Evolutionary conservation across 2,113 vertebrate genomes (phyloP), one percentile per base, ranked within the genome.

Genomic region (Galbula dea): DNA sequence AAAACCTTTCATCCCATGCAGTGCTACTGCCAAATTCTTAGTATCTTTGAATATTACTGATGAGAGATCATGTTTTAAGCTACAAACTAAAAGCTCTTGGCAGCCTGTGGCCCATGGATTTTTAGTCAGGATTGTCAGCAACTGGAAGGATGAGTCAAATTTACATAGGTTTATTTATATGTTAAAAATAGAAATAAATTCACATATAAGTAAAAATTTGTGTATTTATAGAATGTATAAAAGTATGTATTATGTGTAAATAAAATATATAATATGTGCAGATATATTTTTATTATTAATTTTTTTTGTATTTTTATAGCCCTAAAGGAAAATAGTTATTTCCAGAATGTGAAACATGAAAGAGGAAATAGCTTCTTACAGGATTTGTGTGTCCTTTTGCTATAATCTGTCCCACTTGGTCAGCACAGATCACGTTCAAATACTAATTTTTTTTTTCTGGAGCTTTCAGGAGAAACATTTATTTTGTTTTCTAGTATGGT

Each of bases 401-500:
- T 36, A 54, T 29, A 77, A 13, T 5, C 26, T 89, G 24, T 83
- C 62, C 45, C 15, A 27, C 46, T 83, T 73, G 27, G 15, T 54
- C 34, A 75, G 2, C 83, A 48, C 12, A 45, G 36, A 36, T 74
- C 5, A 14, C 62, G 57, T 93, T 41, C 39, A 57, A 68, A 63
- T 74, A 11, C 32, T n/a, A n/a, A 63, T 0, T 86, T 36, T 91
- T 57, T 85, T 73, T 43, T 88, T 13, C 37, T 80, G n/a, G 45
- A 67, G 8, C 84, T 91, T 86, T 93, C 83, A 95, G 34, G 27
- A 80, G 12, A 55, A 39, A 17, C 34, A 22, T 51, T 88, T 78
- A 11, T 91, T 95, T 43, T 95, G 34, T 97, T 96, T 95, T 73
- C 90, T 72, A 99, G 99, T 99, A 99, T 14, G 99, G 99, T 7